A percentile compares a stretch with the other conserved stretches of the same genome.
These are phyloP conservation scores for Caenorhabditis parvicauda DNA, from an alignment of 2,888 invertebrate genomes.

Conservation along the genomic window DNA sequence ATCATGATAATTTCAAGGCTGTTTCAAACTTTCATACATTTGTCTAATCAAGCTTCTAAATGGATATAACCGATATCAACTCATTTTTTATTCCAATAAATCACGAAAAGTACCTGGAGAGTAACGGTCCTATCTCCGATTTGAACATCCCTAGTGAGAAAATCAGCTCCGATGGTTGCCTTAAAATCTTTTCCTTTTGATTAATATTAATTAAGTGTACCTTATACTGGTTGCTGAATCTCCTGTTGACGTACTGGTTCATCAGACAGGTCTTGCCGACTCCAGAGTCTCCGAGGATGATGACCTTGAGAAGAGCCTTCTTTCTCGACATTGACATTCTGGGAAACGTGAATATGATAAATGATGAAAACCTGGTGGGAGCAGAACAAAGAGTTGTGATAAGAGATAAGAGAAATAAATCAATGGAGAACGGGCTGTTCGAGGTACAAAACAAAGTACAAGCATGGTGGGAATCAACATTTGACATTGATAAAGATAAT, in stretches of 20 bases:
- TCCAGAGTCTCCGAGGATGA: constrained; percentile 66
- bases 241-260: constrained; percentile 99
- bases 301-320: constrained; percentile 60
- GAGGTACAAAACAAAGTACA: no score
- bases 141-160: constrained; percentile 88
- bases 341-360: background rate
- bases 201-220: constrained; percentile 9
- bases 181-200: constrained; percentile 10
- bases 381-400: no score
- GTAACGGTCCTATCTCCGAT: constrained; percentile 99
- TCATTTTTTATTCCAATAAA: no score
- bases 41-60: no score
- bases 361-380: no score
- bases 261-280: constrained; percentile 99
- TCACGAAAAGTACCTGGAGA: constrained; percentile 83
- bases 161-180: constrained; percentile 99
- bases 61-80: no score
- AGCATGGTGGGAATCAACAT: no score
- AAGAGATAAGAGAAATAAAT: no score
- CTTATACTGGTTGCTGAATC: constrained; percentile 99
- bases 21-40: no score
- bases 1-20: no score
- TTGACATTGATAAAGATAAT: no score
- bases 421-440: no score
- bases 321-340: constrained; percentile 47